phyloP scores from a whole-genome alignment of 2,888 invertebrate species.

The Drosophila subsilvestris region DNA sequence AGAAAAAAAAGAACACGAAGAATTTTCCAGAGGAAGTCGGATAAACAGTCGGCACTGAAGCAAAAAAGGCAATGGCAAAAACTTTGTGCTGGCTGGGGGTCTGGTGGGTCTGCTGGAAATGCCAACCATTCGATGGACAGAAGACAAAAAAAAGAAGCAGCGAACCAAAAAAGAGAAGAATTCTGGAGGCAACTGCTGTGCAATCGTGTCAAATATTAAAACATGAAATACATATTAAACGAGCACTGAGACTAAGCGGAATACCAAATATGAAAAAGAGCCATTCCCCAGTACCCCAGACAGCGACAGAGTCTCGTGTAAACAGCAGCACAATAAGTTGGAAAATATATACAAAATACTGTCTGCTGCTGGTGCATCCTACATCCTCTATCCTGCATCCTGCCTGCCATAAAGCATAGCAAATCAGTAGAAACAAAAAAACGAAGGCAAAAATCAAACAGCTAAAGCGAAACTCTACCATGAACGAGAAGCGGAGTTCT shows the following conservation, averaged over 20 bases:
- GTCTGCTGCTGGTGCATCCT: constrained; percentile 24
- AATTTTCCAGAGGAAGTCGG: constrained; percentile 23
- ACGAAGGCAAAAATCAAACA: constrained; percentile 17
- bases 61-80: constrained; percentile 39
- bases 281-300: constrained; percentile 23
- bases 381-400: not conserved
- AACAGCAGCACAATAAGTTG: constrained; percentile 64
- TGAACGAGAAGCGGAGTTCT: constrained; percentile 14
- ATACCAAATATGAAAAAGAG: constrained; percentile 32
- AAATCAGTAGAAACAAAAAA: constrained; percentile 14
- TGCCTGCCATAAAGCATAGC: constrained; percentile 33
- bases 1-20: not conserved
- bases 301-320: constrained; percentile 29
- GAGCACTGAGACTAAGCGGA: constrained; percentile 43
- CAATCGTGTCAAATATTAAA: constrained; percentile 80
- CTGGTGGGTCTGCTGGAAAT: constrained; percentile 13
- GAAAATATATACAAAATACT: constrained; percentile 63
- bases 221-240: constrained; percentile 80
- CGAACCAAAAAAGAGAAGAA: constrained; percentile 10
- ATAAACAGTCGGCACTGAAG: constrained; percentile 20
- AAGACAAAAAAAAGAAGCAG: constrained; percentile 15
- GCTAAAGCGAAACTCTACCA: constrained; percentile 1
- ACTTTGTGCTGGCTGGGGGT: constrained; percentile 37
- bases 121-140: constrained; percentile 38
- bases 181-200: constrained; percentile 58